Evolutionary conservation across 1,140 invertebrate genomes (phyloP).

Genomic region (Papilio polytes): DNA sequence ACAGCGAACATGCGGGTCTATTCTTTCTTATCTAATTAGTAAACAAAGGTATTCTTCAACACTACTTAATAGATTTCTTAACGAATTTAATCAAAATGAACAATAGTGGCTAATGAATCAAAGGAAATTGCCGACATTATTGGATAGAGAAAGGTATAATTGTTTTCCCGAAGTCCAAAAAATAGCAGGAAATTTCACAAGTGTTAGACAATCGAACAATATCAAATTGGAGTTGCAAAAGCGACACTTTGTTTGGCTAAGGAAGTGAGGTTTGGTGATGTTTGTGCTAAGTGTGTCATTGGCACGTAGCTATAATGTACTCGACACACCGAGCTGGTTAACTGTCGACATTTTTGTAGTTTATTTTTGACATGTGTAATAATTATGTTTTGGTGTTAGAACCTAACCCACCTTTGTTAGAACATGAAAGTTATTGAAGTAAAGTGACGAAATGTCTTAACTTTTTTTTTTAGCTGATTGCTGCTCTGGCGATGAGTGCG

Average conservation of each 20-base stretch:
- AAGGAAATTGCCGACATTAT: not conserved
- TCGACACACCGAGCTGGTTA: not conserved
- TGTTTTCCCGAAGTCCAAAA: constrained; percentile 9
- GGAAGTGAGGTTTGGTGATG: not conserved
- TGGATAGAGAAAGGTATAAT: not conserved
- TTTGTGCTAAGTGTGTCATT: constrained; percentile 1
- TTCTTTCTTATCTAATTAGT: constrained; percentile 1
- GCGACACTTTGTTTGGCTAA: not conserved
- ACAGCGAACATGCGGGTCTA: not conserved
- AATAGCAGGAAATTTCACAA: constrained; percentile 16
- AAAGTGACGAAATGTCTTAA: not conserved
- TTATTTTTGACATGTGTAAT: no score
- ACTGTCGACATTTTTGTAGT: not conserved
- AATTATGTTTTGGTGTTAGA: no score
- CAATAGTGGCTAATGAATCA: constrained; percentile 5
- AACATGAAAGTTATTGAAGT: no score
- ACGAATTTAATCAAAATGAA: constrained; percentile 18
- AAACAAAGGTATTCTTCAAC: constrained; percentile 1
- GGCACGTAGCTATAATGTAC: not conserved
- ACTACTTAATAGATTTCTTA: constrained; percentile 5
- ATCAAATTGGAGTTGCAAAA: not conserved
- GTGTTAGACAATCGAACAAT: not conserved
- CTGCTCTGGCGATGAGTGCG: constrained; percentile 62
- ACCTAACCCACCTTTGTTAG: no score
- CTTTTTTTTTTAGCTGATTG: constrained; percentile 58